Conservation (phyloP, 2,113 vertebrate genomes). For the Crotalus helleri region DNA sequence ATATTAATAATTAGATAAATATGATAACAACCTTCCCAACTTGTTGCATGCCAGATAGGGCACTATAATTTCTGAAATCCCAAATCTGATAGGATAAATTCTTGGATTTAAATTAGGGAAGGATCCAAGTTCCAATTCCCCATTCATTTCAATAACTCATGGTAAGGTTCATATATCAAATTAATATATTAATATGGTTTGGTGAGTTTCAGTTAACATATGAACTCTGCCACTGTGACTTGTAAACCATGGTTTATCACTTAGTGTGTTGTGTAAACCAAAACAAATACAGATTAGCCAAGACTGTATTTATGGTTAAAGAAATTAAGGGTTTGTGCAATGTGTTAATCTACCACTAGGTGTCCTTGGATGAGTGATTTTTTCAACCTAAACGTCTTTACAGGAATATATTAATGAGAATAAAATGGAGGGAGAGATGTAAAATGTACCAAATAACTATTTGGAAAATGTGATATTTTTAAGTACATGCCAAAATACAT, state of each 20-base stretch:
- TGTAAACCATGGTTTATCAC: neutral
- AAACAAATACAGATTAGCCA: neutral
- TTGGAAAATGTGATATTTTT: neutral
- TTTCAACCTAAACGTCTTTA: neutral
- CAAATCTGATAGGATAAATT: neutral
- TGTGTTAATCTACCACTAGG: neutral
- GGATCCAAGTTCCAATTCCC: neutral
- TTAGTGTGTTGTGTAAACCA: neutral
- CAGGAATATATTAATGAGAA: neutral
- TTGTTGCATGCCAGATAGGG: neutral
- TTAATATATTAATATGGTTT: neutral
- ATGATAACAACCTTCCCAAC: neutral
- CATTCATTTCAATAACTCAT: neutral
- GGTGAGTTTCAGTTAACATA: neutral
- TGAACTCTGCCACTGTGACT: neutral
- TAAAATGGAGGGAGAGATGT: neutral
- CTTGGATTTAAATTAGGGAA: neutral
- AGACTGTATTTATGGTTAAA: neutral
- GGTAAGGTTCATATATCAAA: neutral
- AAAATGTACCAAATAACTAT: neutral
- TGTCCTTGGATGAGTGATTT: neutral
- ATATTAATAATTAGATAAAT: neutral
- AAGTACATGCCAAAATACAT: neutral
- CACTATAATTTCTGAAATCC: neutral
- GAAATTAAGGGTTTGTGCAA: neutral